A percentile compares a stretch with the other conserved stretches of the same genome.
Conservation (phyloP, 1,140 invertebrate species). For the Drosophila obscura region DNA sequence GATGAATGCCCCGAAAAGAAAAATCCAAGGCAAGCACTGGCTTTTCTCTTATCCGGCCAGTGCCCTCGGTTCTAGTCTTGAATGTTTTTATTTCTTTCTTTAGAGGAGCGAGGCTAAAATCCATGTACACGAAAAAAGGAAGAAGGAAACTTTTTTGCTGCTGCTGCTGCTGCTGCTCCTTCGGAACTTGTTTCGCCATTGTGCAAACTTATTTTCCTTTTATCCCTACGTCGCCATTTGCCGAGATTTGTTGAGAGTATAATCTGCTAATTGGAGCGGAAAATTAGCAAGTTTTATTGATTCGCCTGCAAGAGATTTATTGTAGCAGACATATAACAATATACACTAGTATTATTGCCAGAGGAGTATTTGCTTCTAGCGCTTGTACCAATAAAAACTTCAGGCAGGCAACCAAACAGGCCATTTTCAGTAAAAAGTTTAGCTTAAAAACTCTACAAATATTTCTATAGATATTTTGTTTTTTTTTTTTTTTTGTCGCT, state of each 20-base stretch:
- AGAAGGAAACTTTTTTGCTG: conserved; percentile 12
- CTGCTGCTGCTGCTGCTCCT: conserved; percentile 6
- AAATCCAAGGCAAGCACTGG: too few relatives aligned
- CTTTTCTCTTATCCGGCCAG: too few relatives aligned
- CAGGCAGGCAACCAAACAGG: not conserved
- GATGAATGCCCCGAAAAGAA: too few relatives aligned
- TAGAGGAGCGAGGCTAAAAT: not conserved
- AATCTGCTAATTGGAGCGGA: conserved; percentile 76
- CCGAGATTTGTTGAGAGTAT: conserved; percentile 44
- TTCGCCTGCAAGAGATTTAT: conserved; percentile 64
- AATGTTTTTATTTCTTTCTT: conserved; percentile 14
- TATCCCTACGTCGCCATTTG: conserved; percentile 29
- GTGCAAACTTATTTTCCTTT: conserved; percentile 47
- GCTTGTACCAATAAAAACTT: not conserved
- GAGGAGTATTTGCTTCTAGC: not conserved
- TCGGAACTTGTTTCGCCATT: conserved; percentile 36
- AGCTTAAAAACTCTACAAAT: too few relatives aligned
- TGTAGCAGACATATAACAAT: conserved; percentile 36
- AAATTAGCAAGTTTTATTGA: conserved; percentile 79
- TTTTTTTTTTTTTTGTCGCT: conserved; percentile 31
- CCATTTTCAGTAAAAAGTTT: too few relatives aligned
- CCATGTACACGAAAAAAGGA: conserved; percentile 9
- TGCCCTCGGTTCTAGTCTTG: not conserved
- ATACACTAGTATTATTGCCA: not conserved
- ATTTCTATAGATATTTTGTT: too few relatives aligned